Evolutionary conservation across 2,888 invertebrate species (phyloP).

Genomic region (Copidosoma aretas): DNA sequence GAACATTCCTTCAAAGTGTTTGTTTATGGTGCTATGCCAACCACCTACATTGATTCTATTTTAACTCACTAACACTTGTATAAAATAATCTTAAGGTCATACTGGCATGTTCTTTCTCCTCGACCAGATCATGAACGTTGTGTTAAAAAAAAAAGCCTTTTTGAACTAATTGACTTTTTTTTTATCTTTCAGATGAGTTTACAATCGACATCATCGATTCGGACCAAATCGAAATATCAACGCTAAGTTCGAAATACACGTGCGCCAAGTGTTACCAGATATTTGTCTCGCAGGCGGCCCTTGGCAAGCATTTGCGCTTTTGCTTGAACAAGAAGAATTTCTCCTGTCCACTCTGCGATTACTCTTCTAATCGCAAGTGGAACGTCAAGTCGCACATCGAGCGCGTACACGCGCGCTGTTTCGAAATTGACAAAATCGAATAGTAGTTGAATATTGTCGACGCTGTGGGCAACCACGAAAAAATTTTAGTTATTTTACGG

Average conservation of each 20-base stretch:
- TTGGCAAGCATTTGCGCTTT: conserved; percentile 49
- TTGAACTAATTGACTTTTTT: not conserved
- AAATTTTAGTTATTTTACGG: too few relatives aligned
- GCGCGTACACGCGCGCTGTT: conserved; percentile 43
- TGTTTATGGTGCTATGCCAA: not conserved
- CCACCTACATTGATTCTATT: not conserved
- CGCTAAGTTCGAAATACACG: conserved; percentile 1
- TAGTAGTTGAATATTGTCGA: too few relatives aligned
- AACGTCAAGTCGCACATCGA: conserved; percentile 52
- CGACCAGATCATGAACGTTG: not conserved
- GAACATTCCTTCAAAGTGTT: not conserved
- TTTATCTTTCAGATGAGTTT: not conserved
- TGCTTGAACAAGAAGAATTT: conserved; percentile 15
- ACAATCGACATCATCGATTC: not conserved
- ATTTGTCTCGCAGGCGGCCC: conserved; percentile 52
- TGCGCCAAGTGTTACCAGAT: conserved; percentile 50
- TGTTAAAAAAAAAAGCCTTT: not conserved
- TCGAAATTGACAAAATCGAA: not conserved
- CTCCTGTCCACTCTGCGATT: conserved; percentile 55
- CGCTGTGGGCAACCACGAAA: too few relatives aligned
- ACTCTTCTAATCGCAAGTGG: conserved; percentile 50
- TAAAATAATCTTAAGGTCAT: not conserved
- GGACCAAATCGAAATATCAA: not conserved
- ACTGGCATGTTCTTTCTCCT: not conserved
- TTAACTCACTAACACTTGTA: not conserved